Percentiles rank a stretch among this genome's conserved stretches.
These are phyloP conservation scores for Chrysemys picta DNA, from an alignment of 2,113 vertebrate species.

Conservation along the genomic window DNA sequence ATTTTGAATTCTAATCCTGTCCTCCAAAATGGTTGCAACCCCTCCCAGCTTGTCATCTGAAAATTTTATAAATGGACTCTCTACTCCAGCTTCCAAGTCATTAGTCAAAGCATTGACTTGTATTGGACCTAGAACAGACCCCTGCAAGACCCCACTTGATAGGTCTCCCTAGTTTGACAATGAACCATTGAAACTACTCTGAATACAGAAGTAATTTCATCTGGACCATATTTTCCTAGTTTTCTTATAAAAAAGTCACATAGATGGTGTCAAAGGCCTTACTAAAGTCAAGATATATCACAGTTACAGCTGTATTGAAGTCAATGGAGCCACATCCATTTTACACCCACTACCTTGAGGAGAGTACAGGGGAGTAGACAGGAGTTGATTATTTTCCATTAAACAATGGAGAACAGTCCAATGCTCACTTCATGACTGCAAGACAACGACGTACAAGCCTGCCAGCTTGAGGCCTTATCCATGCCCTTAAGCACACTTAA, in stretches of 20 bases:
- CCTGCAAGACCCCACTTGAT: background rate
- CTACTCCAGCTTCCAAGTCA: background rate
- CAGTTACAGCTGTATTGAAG: background rate
- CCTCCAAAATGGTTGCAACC: background rate
- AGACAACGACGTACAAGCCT: background rate
- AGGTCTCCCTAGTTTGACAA: background rate
- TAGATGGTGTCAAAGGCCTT: background rate
- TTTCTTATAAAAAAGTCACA: background rate
- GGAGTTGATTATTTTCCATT: conserved; percentile 23
- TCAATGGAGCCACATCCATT: background rate
- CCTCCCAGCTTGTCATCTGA: background rate
- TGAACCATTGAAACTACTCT: background rate
- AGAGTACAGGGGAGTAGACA: background rate
- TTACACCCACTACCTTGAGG: background rate
- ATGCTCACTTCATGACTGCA: background rate
- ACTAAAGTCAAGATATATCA: background rate
- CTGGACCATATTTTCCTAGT: background rate
- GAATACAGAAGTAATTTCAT: background rate
- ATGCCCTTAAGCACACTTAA: background rate
- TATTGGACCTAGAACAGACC: background rate
- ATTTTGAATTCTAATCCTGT: background rate
- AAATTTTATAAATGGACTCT: background rate
- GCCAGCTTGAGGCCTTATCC: background rate
- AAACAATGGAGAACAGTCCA: background rate
- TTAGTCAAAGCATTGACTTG: background rate